Evolutionary conservation across 2,797 vertebrate species (phyloP).

Genomic region (Sebastes ruberrimus): DNA sequence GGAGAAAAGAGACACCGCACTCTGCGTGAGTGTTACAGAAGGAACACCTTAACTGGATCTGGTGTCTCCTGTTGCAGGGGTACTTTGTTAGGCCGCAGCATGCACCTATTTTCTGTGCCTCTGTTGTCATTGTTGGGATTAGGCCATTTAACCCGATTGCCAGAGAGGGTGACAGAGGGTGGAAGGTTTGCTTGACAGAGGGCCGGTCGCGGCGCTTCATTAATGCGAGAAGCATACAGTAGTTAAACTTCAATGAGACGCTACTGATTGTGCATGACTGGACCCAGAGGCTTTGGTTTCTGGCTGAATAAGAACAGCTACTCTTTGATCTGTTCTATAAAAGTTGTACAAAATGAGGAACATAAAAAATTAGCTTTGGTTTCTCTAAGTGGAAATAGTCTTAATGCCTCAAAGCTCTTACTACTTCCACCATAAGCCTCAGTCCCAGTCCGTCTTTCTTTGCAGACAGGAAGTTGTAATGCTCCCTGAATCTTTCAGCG

Average conservation of each 20-base stretch:
- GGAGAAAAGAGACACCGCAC: slow-evolving; percentile 70
- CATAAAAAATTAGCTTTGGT: neutral
- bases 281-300: slow-evolving; percentile 52
- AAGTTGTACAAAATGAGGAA: neutral
- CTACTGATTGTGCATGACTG: slow-evolving; percentile 57
- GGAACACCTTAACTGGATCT: slow-evolving; percentile 67
- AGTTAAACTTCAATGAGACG: slow-evolving; percentile 70
- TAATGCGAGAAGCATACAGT: slow-evolving; percentile 32
- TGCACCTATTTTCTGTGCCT: slow-evolving; percentile 59
- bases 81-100: slow-evolving; percentile 66
- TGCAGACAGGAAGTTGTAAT: slow-evolving; percentile 51
- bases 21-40: slow-evolving; percentile 66
- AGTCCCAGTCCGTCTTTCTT: neutral
- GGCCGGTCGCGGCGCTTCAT: slow-evolving; percentile 39
- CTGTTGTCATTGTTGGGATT: slow-evolving; percentile 73
- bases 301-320: slow-evolving; percentile 19
- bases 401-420: neutral
- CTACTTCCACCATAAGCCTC: neutral
- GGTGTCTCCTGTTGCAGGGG: slow-evolving; percentile 72
- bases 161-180: slow-evolving; percentile 48
- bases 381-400: neutral
- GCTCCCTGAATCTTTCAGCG: slow-evolving; percentile 66
- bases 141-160: slow-evolving; percentile 74
- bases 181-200: slow-evolving; percentile 27
- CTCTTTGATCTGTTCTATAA: slow-evolving; percentile 17